phyloP scores from a whole-genome alignment of 2,113 vertebrate species.

The Syngnathus scovelli region DNA sequence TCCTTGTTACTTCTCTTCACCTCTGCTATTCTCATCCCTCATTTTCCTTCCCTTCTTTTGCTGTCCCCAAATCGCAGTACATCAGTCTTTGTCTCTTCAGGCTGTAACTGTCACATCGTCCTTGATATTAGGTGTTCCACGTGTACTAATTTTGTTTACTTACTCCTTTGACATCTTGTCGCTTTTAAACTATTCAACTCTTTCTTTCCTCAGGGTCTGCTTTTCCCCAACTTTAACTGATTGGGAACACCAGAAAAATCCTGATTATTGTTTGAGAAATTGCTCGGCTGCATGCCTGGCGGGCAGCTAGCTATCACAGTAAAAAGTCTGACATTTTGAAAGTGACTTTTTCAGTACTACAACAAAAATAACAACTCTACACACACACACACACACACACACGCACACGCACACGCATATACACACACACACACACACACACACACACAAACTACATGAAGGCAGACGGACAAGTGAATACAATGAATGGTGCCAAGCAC shows the following conservation, averaged over 20 bases:
- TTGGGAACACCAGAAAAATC: not conserved
- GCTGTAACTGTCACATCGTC: not conserved
- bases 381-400: no score
- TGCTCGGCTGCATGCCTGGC: not conserved
- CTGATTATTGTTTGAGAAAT: not conserved
- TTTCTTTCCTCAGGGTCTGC: not conserved
- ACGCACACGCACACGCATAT: no score
- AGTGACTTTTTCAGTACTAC: conserved; percentile 6
- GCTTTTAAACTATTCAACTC: not conserved
- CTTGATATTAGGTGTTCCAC: not conserved
- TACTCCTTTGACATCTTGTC: not conserved
- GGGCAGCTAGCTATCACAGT: not conserved
- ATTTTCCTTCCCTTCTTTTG: no score
- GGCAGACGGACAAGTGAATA: conserved; percentile 8
- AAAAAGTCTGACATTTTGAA: not conserved
- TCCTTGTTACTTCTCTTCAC: no score
- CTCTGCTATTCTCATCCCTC: no score
- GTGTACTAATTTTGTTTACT: not conserved
- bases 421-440: no score
- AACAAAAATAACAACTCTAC: not conserved
- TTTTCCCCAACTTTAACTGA: not conserved
- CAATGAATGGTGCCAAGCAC: conserved; percentile 36
- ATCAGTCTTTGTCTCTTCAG: not conserved
- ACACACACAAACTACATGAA: not conserved
- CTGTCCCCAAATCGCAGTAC: not conserved